Evolutionary conservation across 2,888 invertebrate genomes (phyloP), one percentile per base, ranked within the genome.

Genomic region (Bhutanitis thaidina): DNA sequence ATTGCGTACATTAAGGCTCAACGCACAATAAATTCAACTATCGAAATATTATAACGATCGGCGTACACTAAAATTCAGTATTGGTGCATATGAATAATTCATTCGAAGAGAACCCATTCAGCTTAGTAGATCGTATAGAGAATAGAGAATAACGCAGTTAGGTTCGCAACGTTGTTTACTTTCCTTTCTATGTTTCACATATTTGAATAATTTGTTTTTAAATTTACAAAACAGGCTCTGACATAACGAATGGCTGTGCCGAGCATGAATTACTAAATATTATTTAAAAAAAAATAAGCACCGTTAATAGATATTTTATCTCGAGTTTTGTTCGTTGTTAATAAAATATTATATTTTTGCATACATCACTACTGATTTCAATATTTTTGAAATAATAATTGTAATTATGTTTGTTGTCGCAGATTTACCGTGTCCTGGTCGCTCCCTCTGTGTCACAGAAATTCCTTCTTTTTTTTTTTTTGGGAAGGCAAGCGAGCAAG

Each of bases 11-110:
- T 43, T 35, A 34, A 41, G 13, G 15, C 27, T 40, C 25, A 14
- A 25, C 27, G 16, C 25, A 35, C 14, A 37, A 43, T 49, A 37
- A 37, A 43, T 47, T 47, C 34, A 35, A 15, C 36, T 29, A 49
- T 36, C 43, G 32, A 13, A 49, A 37, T 43, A 49, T 49, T 32
- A 49, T 49, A 49, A 49, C 36, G 37, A 36, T 36, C 49, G 43
- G 37, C 49, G 37, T 37, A 49, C 37, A 34, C 30, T 16, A 36
- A 43, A 30, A 37, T 49, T 37, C 43, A 37, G 43, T 16, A 48
- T 41, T 37, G 27, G 27, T 27, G 37, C 34, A 43, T 32, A 50
- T 50, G 43, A 44, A 50, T 50, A 25, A 50, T 50, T 50, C 49
- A 50, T 15, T 30, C 10, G 12, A 43, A 39, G 12, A 50, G 44